Percentiles rank a stretch among this genome's conserved stretches.
Evolutionary conservation across 1,140 invertebrate species (phyloP).

Genomic region (Zophobas atratus): DNA sequence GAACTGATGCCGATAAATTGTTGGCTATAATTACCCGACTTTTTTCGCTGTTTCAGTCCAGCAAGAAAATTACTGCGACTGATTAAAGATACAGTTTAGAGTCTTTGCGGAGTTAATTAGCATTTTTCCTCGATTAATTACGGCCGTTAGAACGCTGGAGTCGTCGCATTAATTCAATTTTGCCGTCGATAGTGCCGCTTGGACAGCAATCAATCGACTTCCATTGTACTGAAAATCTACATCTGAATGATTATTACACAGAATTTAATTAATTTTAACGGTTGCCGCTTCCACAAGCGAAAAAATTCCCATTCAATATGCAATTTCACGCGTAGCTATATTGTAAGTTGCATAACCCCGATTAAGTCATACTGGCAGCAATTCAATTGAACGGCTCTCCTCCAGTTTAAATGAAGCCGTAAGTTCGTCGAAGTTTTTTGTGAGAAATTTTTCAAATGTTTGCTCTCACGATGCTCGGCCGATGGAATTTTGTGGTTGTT

Average conservation of each 20-base stretch:
- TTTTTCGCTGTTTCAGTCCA: constrained; percentile 11
- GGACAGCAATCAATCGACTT: not conserved
- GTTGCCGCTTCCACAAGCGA: too few relatives aligned
- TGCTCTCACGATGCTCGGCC: constrained; percentile 20
- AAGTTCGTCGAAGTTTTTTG: not conserved
- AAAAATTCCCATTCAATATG: not conserved
- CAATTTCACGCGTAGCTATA: not conserved
- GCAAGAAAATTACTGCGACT: not conserved
- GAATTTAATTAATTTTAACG: too few relatives aligned
- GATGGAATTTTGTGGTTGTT: constrained; percentile 13
- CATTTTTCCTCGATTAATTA: constrained; percentile 9
- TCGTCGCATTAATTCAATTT: not conserved
- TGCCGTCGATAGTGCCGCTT: not conserved
- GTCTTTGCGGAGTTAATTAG: constrained; percentile 2
- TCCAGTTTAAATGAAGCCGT: too few relatives aligned
- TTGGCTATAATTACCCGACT: constrained; percentile 20
- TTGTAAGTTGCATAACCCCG: constrained; percentile 24
- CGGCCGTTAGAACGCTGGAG: not conserved
- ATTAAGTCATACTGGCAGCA: not conserved
- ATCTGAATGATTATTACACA: too few relatives aligned
- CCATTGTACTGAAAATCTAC: not conserved
- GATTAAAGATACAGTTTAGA: not conserved
- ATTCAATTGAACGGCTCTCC: too few relatives aligned
- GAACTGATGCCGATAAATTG: constrained; percentile 10
- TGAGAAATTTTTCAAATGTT: constrained; percentile 33